Evolutionary conservation across 2,888 invertebrate genomes (phyloP), one percentile per base, ranked within the genome.

Genomic region (Deilephila elpenor): DNA sequence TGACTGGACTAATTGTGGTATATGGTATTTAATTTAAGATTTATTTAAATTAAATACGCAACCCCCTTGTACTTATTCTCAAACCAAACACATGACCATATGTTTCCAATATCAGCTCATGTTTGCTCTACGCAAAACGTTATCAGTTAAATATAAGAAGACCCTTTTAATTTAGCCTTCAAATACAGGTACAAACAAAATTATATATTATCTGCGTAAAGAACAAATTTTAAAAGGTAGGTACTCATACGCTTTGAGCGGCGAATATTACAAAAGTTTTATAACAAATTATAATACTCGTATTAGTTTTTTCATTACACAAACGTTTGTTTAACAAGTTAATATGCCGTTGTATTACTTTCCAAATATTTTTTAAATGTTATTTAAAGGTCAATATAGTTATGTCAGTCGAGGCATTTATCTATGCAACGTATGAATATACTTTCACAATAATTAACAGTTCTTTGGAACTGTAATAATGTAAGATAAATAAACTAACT

Each of bases 261-360:
- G 6, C 56, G n/a, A n/a, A 56, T 56, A 56, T 56, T 56, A 56
- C 56, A 56, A 56, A 56, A 56, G 56, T 56, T 56, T 61, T 32
- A 5, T 17, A 32, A 61, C 34, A 61, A 56, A 19, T 56, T 56
- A 56, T 56, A 5, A 56, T 56, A n/a, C n/a, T n/a, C n/a, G n/a
- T n/a, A 25, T 32, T 7, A 61, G 2, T 34, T 32, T 62, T 62
- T n/a, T 19, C 32, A 67, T 51, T 17, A 67, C 44, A 44, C 14
- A 44, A 67, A 20, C 25, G 8, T 14, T 44, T 44, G 5, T 8
- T 20, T 17, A 44, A 32, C 1, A 51, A 51, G 14, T 67, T 67
- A 44, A 67, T 25, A 51, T 5, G 67, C 67, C 20, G 25, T 6
- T 20, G 4, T 5, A 25, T 25, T 25, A 17, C 20, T 17, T 67